These are phyloP conservation scores for Lepidocyrtoides sp. DNA, from an alignment of 2,888 invertebrate species.

Conservation along the genomic window DNA sequence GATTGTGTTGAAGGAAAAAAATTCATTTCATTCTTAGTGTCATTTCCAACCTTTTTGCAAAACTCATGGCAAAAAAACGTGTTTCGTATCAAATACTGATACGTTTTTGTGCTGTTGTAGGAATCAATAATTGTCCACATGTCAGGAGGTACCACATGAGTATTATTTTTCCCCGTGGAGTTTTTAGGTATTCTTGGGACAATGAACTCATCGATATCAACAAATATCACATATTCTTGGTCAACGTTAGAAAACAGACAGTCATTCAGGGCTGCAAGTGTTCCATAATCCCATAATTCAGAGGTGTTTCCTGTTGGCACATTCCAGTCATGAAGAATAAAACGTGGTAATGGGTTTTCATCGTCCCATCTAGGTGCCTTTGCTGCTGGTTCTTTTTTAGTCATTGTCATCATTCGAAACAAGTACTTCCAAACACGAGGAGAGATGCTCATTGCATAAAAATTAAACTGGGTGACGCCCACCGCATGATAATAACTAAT, in stretches of 20 bases:
- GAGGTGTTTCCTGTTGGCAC: conserved; percentile 84
- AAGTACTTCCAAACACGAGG: conserved; percentile 79
- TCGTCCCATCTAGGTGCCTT: no score
- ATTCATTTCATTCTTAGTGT: conserved; percentile 1
- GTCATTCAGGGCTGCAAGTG: conserved; percentile 95
- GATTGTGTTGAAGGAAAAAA: neutral
- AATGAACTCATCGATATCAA: conserved; percentile 96
- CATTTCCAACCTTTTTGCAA: conserved; percentile 61
- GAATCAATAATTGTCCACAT: conserved; percentile 65
- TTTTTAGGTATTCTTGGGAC: conserved; percentile 87
- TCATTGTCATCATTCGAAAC: neutral
- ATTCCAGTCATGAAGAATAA: conserved; percentile 81
- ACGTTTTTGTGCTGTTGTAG: conserved; percentile 42
- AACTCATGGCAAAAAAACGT: conserved; percentile 84
- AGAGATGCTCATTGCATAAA: conserved; percentile 83
- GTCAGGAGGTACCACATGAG: neutral
- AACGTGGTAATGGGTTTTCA: conserved; percentile 11
- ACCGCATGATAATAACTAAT: conserved; percentile 85
- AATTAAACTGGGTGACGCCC: conserved; percentile 82
- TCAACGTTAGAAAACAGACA: conserved; percentile 97
- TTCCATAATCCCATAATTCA: conserved; percentile 85
- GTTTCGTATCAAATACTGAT: conserved; percentile 82
- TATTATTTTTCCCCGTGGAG: neutral
- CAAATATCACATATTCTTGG: conserved; percentile 92
- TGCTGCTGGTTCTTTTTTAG: neutral